A percentile compares a stretch with the other conserved stretches of the same genome.
These are phyloP conservation scores for Echeneis naucrates DNA, from an alignment of 2,797 vertebrate genomes.

Conservation along the genomic window DNA sequence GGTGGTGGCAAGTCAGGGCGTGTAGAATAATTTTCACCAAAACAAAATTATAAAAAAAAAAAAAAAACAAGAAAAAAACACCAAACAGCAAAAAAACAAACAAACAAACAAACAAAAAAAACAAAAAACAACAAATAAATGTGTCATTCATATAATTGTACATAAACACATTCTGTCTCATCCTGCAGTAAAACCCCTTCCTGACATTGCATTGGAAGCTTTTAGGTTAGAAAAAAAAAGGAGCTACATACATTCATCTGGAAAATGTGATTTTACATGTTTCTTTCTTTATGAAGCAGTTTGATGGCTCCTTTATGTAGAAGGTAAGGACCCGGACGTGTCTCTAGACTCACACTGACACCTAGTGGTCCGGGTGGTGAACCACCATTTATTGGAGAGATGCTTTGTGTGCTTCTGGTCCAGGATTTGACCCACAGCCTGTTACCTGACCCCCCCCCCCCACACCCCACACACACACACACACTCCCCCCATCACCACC, in stretches of 20 bases:
- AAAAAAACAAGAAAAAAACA: too few relatives aligned
- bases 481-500: too few relatives aligned
- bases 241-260: neutral
- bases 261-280: constrained; percentile 8
- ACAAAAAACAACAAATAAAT: neutral
- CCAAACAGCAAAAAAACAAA: too few relatives aligned
- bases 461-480: too few relatives aligned
- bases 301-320: constrained; percentile 49
- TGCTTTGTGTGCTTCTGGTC: constrained; percentile 8
- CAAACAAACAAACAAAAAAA: too few relatives aligned
- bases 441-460: constrained; percentile 14
- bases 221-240: neutral
- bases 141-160: neutral
- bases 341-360: constrained; percentile 73
- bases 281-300: constrained; percentile 1
- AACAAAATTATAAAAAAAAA: too few relatives aligned
- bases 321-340: constrained; percentile 8
- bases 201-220: constrained; percentile 16
- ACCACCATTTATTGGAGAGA: constrained; percentile 39
- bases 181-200: constrained; percentile 1
- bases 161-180: neutral
- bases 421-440: constrained; percentile 7
- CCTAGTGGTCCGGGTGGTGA: constrained; percentile 56
- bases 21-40: too few relatives aligned
- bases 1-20: constrained; percentile 4